Conservation (phyloP, 35 echinoderm and acorn worm species). For the Lytechinus pictus region DNA sequence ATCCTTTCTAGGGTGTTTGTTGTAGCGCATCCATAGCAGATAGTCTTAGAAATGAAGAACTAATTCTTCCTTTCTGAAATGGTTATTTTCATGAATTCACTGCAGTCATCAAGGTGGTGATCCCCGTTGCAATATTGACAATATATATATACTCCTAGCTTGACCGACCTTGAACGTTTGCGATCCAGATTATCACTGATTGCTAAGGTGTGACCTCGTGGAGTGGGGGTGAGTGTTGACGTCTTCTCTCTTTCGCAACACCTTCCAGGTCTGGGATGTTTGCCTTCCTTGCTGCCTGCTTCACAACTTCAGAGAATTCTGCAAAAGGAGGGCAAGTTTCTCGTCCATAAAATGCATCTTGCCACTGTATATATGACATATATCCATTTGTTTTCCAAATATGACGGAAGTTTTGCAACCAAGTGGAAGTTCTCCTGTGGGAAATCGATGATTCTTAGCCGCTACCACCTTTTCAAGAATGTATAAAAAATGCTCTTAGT, state of each 20-base stretch:
- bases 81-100: background rate
- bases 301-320: slow-evolving; percentile 41
- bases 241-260: background rate
- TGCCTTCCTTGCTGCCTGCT: slow-evolving; percentile 19
- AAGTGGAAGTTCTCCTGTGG: slow-evolving; percentile 53
- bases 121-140: slow-evolving; percentile 35
- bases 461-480: slow-evolving; percentile 42
- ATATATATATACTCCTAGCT: background rate
- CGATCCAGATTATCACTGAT: background rate
- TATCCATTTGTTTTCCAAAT: slow-evolving; percentile 59
- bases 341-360: background rate
- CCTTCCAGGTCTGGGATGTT: slow-evolving; percentile 56
- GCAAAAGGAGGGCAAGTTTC: slow-evolving; percentile 42
- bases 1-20: background rate
- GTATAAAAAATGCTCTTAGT: slow-evolving; percentile 44
- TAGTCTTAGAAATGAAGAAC: slow-evolving; percentile 20
- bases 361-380: background rate
- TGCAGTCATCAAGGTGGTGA: slow-evolving; percentile 35
- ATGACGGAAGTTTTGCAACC: slow-evolving; percentile 37
- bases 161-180: background rate
- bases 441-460: slow-evolving; percentile 44
- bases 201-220: slow-evolving; percentile 9
- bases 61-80: slow-evolving; percentile 25
- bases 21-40: slow-evolving; percentile 48
- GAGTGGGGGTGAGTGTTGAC: background rate